A percentile compares a stretch with the other conserved stretches of the same genome.
These are phyloP conservation scores for Pterophyllum scalare DNA, from an alignment of 2,113 vertebrate species.

Conservation along the genomic window DNA sequence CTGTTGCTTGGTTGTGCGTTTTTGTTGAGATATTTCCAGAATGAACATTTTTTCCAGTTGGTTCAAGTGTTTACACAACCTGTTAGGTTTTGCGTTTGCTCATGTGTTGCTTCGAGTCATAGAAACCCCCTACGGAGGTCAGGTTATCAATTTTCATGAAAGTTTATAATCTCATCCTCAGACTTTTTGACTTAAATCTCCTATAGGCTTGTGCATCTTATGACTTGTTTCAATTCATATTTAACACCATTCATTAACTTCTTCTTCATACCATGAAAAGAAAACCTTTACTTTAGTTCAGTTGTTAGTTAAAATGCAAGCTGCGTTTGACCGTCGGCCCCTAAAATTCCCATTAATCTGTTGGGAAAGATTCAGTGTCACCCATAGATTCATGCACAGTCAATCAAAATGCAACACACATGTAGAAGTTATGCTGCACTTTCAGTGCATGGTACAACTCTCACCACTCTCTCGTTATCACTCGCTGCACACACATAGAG, in stretches of 20 bases:
- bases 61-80: background rate
- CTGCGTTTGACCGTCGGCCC: background rate
- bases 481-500: background rate
- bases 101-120: background rate
- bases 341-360: background rate
- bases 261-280: too few relatives aligned
- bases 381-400: background rate
- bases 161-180: background rate
- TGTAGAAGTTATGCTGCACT: background rate
- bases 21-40: background rate
- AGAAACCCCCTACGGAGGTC: background rate
- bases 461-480: background rate
- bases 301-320: background rate
- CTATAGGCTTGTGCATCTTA: background rate
- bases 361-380: background rate
- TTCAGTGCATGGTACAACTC: background rate
- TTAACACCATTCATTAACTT: background rate
- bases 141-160: background rate
- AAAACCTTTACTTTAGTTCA: background rate
- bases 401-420: background rate
- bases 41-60: background rate
- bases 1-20: background rate
- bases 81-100: background rate
- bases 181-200: background rate
- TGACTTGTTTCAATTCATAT: background rate